phyloP scores from a whole-genome alignment of 2,888 invertebrate species.

The Leucophora obtusa region DNA sequence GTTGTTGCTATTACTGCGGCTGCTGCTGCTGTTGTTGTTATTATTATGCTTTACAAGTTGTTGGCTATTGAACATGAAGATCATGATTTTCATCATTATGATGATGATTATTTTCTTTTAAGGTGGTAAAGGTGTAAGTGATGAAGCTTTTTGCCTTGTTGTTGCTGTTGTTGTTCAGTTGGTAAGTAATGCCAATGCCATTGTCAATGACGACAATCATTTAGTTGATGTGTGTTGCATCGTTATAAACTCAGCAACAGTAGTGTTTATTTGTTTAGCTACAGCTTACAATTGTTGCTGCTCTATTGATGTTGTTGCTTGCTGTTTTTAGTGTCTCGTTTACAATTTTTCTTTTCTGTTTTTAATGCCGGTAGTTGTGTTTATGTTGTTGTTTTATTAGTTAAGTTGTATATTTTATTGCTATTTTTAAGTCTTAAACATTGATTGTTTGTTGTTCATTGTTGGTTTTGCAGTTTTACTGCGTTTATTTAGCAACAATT shows the following conservation, averaged over 20 bases:
- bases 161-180: conserved; percentile 13
- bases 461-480: neutral
- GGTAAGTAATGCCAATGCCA: conserved; percentile 57
- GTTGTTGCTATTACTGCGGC: conserved; percentile 36
- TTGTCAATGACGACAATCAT: conserved; percentile 42
- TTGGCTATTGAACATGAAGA: conserved; percentile 31
- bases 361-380: conserved; percentile 40
- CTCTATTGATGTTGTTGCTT: conserved; percentile 19
- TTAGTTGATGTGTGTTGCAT: conserved; percentile 53
- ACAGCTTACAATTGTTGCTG: conserved; percentile 4
- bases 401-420: conserved; percentile 13
- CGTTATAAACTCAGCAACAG: conserved; percentile 33
- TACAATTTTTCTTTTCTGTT: neutral
- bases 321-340: neutral
- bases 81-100: conserved; percentile 47
- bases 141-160: neutral
- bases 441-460: neutral
- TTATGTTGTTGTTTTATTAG: conserved; percentile 6
- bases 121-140: conserved; percentile 36
- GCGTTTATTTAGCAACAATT: neutral
- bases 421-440: neutral
- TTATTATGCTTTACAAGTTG: conserved; percentile 27
- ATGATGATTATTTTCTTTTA: conserved; percentile 46
- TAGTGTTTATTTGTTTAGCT: conserved; percentile 24
- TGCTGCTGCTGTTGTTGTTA: conserved; percentile 35